A percentile compares a stretch with the other conserved stretches of the same genome.
These are phyloP conservation scores for Heteromyza rotundicornis DNA, from an alignment of 2,888 invertebrate species.

Conservation along the genomic window DNA sequence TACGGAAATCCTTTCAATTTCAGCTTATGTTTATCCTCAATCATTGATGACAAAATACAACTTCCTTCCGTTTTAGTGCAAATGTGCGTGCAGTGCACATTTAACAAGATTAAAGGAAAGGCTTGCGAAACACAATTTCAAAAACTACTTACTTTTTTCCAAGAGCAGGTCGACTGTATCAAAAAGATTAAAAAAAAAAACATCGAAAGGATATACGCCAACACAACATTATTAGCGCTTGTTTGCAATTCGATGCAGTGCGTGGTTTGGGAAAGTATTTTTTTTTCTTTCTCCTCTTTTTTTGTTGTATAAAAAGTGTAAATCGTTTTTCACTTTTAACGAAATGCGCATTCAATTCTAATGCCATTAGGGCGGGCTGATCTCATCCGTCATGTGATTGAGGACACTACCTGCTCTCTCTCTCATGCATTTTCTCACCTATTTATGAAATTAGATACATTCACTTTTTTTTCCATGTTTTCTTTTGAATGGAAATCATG, in stretches of 20 bases:
- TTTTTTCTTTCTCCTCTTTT: too few relatives aligned
- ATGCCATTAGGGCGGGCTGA: background rate
- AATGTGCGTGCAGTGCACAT: conserved; percentile 7
- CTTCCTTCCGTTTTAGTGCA: conserved; percentile 21
- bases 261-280: background rate
- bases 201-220: conserved; percentile 1
- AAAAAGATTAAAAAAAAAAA: too few relatives aligned
- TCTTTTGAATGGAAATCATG: too few relatives aligned
- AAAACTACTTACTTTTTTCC: background rate
- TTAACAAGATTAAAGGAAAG: conserved; percentile 44
- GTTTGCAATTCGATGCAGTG: background rate
- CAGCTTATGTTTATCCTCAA: background rate
- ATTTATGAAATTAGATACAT: background rate
- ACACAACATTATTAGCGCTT: background rate
- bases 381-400: too few relatives aligned
- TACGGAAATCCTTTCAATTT: conserved; percentile 55
- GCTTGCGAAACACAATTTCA: background rate
- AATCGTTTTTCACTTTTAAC: background rate
- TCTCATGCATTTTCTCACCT: background rate
- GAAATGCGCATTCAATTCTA: background rate
- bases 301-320: too few relatives aligned
- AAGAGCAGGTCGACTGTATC: background rate
- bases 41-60: conserved; percentile 5
- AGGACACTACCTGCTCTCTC: background rate
- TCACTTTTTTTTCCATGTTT: too few relatives aligned